Evolutionary conservation across 2,113 vertebrate genomes (phyloP), one percentile per base, ranked within the genome.

Genomic region (Malaclemys terrapin): DNA sequence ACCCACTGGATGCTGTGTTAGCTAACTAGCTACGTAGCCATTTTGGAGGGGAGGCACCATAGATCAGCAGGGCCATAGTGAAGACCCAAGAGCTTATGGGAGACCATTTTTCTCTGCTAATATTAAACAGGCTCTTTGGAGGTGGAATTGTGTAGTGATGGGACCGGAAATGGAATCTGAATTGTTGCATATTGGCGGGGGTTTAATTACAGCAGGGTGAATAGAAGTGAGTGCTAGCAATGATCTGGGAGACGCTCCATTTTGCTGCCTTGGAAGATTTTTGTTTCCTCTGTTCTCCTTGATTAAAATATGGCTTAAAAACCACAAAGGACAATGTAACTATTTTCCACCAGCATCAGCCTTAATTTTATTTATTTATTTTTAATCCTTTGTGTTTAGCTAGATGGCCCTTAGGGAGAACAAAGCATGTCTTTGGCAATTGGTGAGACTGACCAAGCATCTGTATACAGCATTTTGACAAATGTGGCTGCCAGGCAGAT

Each of bases 81-180:
- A 65, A 72, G 65, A 72, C 35, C 49, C 5, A 31, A 72, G 42
- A 90, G 59, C 72, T 92, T 80, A 82, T 80, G 84, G 38, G 72
- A 84, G 13, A 50, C 65, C 2, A 31, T 1, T 3, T 47, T 78
- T 76, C 20, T 87, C 56, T 22, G 65, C 20, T 84, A 49, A 47
- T 35, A 22, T 38, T 79, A 3, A 57, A 4, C 0, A 4, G 52
- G 14, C 0, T 47, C 87, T 45, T 53, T n/a, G n/a, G n/a, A 42
- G 45, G 1, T 80, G 50, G 8, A 85, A 52, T n/a, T 45, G 27
- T 22, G 80, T 54, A 84, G 42, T 0, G 1, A 38, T 59, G 27
- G 62, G 57, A n/a, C 42, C 1, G 0, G 0, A 16, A 82, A 49
- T 8, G 0, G 1, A 14, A 16, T 4, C 65, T 3, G 56, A 47